Evolutionary conservation across 92 coral and sea anemone genomes (phyloP), one percentile per base, ranked within the genome.

Genomic region (Palythoa grandiflora): DNA sequence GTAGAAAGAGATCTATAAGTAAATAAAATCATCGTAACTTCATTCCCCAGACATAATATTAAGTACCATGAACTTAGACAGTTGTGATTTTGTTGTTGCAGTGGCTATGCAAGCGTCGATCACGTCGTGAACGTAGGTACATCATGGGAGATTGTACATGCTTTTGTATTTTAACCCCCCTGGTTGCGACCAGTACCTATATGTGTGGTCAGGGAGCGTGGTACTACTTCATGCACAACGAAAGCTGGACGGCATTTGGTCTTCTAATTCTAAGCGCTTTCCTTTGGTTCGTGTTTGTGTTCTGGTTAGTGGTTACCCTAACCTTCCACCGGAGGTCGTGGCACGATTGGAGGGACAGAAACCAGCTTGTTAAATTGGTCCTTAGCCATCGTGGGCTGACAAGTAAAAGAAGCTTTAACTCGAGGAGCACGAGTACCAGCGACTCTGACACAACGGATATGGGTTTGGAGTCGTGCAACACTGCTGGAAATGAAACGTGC

Each of bases 131-230:
- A 63, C 88, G 99, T 20, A 96, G 99, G 16, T 97, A 95, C 91
- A 90, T 97, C 75, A 81, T 89, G 78, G 99, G 97, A 2, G 99
- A 97, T 87, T 37, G 93, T 21, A 37, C 85, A 0, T 97, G 99
- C 79, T 91, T 97, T 53, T 53, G 93, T 6, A 84, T 97, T 44
- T 91, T 97, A 11, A 90, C 97, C 14, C 99, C 99, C 12, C 65
- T 97, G 76, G 97, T 93, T 1, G 75, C 92, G 11, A 90, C 91
- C 12, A 95, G 98, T 77, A 93, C 97, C 5, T 94, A 91, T 16
- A 94, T 97, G n/a, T 97, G 99, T 36, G 93, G 89, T 2, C 93
- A 95, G 75, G 99, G 99, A 38, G 94, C 99, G 52, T 94, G 93
- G 91, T 90, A 97, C 90, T 97, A 97, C 84, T 89, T 95, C 79